A percentile compares a stretch with the other conserved stretches of the same genome.
Evolutionary conservation across 2,888 invertebrate genomes (phyloP).

Genomic region (Urechis unicinctus): DNA sequence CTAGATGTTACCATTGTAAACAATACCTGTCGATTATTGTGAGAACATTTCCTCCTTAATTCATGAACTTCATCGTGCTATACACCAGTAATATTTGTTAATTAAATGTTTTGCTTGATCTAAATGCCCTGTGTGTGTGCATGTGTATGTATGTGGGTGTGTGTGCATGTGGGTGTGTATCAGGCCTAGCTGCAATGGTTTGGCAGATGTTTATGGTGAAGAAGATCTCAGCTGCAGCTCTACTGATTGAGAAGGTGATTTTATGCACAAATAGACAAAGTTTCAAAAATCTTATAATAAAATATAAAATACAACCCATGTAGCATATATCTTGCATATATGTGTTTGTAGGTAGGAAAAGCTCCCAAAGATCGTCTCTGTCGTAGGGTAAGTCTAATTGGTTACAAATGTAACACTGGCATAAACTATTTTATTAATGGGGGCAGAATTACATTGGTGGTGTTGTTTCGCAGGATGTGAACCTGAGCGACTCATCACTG

Average conservation of each 20-base stretch:
- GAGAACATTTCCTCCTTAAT: too few species aligned
- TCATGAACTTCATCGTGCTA: not conserved
- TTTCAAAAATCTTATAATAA: not conserved
- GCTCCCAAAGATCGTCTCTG: constrained; percentile 79
- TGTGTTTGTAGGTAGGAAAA: constrained; percentile 57
- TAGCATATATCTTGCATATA: constrained; percentile 1
- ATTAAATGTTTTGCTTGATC: too few species aligned
- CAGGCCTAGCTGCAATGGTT: constrained; percentile 74
- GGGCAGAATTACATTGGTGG: too few species aligned
- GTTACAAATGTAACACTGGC: not conserved
- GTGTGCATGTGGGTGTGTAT: too few species aligned
- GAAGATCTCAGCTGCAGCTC: constrained; percentile 68
- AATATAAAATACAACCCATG: too few species aligned
- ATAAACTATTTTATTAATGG: too few species aligned
- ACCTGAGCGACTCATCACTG: constrained; percentile 41
- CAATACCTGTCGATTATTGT: too few species aligned
- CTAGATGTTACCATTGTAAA: not conserved
- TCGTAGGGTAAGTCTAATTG: constrained; percentile 54
- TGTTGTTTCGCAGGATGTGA: constrained; percentile 40
- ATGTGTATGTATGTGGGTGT: too few species aligned
- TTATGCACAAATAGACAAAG: not conserved
- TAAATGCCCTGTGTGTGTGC: too few species aligned
- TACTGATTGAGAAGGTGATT: constrained; percentile 65
- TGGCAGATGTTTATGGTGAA: constrained; percentile 86
- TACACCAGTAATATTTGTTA: too few species aligned